Percentiles rank a stretch among this genome's conserved stretches.
These are phyloP conservation scores for Brachyhypopomus gauderio DNA, from an alignment of 2,113 vertebrate species.

Conservation along the genomic window DNA sequence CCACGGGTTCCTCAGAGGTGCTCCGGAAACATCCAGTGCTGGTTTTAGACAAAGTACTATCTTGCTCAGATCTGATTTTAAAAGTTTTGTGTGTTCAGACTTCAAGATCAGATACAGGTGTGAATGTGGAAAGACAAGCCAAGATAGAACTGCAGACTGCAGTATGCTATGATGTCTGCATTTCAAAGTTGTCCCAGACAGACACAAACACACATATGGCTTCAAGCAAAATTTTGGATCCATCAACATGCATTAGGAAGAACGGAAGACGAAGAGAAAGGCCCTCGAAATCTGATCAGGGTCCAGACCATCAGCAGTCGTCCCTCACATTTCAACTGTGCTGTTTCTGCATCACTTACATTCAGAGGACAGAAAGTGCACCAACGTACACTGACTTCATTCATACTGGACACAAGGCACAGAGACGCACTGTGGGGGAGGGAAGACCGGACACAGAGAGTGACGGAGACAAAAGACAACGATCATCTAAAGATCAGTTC, in stretches of 20 bases:
- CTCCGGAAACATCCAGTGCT: background rate
- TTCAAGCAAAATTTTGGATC: slow-evolving; percentile 14
- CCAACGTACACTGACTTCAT: background rate
- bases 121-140: background rate
- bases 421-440: background rate
- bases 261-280: background rate
- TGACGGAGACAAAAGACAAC: background rate
- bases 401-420: slow-evolving; percentile 41
- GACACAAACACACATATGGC: slow-evolving; percentile 1
- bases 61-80: background rate
- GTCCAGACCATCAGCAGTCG: background rate
- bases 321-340: background rate
- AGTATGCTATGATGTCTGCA: background rate
- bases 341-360: background rate
- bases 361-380: background rate
- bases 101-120: background rate
- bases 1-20: background rate
- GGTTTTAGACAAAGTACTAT: background rate
- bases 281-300: background rate
- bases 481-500: background rate
- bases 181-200: slow-evolving; percentile 1
- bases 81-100: background rate
- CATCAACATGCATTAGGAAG: slow-evolving; percentile 19
- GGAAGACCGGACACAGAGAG: background rate
- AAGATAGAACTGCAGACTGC: background rate